Conservation (phyloP, 1,140 invertebrate genomes). For the Drosophila pallidifrons region DNA sequence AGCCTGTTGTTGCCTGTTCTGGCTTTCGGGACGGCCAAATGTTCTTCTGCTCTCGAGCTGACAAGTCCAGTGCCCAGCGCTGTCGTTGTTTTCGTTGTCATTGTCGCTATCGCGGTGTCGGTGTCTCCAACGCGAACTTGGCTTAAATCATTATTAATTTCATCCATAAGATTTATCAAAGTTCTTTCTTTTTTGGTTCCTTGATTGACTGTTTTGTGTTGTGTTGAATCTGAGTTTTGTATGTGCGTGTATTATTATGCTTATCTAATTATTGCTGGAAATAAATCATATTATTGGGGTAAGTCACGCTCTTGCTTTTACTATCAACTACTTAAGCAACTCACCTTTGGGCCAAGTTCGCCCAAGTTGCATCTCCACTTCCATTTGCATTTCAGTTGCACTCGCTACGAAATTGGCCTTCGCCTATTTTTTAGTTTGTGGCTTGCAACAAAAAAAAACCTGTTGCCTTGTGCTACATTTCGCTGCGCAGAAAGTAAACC, state of each 20-base stretch:
- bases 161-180: no score
- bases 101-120: constrained; percentile 2
- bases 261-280: constrained; percentile 4
- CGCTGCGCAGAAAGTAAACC: constrained; percentile 63
- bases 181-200: not conserved
- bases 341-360: not conserved
- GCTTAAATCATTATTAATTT: not conserved
- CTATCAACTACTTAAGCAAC: not conserved
- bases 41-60: constrained; percentile 73
- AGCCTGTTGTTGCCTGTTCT: constrained; percentile 20
- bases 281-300: not conserved
- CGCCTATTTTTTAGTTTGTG: constrained; percentile 63
- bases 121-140: not conserved
- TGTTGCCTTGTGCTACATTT: constrained; percentile 71
- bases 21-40: constrained; percentile 59
- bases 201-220: not conserved
- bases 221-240: not conserved
- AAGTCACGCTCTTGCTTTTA: constrained; percentile 19
- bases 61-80: constrained; percentile 61
- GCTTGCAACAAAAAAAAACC: constrained; percentile 35
- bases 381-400: constrained; percentile 19
- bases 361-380: not conserved
- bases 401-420: constrained; percentile 58
- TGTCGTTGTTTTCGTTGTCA: constrained; percentile 22
- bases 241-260: not conserved